A percentile compares a stretch with the other conserved stretches of the same genome.
Conservation (phyloP, 2,888 invertebrate species). For the Nasonia oneida region DNA sequence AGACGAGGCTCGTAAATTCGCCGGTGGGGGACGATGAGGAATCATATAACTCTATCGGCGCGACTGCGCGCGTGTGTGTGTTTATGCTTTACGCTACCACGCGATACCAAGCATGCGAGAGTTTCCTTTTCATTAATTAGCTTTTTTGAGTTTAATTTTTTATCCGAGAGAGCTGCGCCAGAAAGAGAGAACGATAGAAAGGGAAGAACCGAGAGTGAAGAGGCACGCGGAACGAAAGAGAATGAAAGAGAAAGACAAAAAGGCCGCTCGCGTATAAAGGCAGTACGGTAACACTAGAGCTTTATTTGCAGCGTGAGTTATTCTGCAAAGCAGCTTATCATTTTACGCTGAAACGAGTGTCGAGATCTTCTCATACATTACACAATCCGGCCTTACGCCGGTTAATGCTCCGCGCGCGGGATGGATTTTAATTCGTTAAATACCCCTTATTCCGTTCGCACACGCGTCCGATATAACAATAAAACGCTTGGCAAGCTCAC, state of each 20-base stretch:
- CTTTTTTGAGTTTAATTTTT: conserved; percentile 11
- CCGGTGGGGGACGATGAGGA: not conserved
- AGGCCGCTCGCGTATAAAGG: not conserved
- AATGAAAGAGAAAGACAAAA: not conserved
- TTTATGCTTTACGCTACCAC: too few species aligned
- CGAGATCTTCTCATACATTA: not conserved
- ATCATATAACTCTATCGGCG: conserved; percentile 18
- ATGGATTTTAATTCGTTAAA: not conserved
- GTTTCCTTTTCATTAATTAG: not conserved
- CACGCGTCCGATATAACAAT: not conserved
- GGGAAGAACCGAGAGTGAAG: not conserved
- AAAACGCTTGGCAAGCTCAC: not conserved
- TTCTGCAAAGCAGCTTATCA: conserved; percentile 45
- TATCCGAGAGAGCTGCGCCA: not conserved
- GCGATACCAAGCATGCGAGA: not conserved
- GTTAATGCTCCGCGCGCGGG: not conserved
- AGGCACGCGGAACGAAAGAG: not conserved
- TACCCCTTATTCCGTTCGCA: not conserved
- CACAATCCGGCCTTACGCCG: not conserved
- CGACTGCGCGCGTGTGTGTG: not conserved
- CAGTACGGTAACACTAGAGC: not conserved
- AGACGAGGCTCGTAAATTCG: conserved; percentile 37
- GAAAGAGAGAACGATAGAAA: not conserved
- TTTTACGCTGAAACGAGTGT: conserved; percentile 14
- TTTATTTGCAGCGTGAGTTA: conserved; percentile 27